Evolutionary conservation across 2,113 vertebrate species (phyloP), one percentile per base, ranked within the genome.

Genomic region (Saccopteryx leptura): DNA sequence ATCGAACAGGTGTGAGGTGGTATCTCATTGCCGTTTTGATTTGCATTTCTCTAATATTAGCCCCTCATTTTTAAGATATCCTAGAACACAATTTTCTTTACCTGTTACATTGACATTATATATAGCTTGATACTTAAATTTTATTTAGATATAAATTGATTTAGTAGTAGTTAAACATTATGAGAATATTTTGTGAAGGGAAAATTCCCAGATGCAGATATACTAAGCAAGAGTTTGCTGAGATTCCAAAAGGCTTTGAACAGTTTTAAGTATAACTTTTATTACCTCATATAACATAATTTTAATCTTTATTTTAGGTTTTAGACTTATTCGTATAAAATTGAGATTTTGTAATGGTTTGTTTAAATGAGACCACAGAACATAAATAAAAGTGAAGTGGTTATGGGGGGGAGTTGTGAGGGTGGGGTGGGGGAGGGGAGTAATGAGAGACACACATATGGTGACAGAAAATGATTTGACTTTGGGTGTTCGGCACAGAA

Each of bases 91-190:
- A 33, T 72, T 76, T 94, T 63, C 24, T 86, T 90, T 33, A 87
- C 17, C 23, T 92, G 7, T 92, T 48, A 56, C 46, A 46, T 69
- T 31, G 48, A 61, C 1, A 56, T 86, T 89, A 56, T 4, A 19
- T 86, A 72, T 5, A 72, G 50, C n/a, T 89, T 89, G 76, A 31
- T 65, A 56, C 5, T 91, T 91, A 91, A 68, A 93, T 83, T 93
- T 91, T 9, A 86, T 92, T 95, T 68, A 76, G 21, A 80, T 92
- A 63, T 74, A 82, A 86, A 71, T 86, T 92, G 68, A 72, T 63
- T 39, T 75, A 46, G 23, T 86, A 78, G 90, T 92, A 90, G 21
- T 26, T 89, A 58, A 95, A 74, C 14, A 81, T 85, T 90, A 76
- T 86, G 31, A 76, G 28, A 95, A 88, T 91, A 79, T 85, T 91